phyloP scores from a whole-genome alignment of 2,113 vertebrate species.

The Thunnus thynnus region DNA sequence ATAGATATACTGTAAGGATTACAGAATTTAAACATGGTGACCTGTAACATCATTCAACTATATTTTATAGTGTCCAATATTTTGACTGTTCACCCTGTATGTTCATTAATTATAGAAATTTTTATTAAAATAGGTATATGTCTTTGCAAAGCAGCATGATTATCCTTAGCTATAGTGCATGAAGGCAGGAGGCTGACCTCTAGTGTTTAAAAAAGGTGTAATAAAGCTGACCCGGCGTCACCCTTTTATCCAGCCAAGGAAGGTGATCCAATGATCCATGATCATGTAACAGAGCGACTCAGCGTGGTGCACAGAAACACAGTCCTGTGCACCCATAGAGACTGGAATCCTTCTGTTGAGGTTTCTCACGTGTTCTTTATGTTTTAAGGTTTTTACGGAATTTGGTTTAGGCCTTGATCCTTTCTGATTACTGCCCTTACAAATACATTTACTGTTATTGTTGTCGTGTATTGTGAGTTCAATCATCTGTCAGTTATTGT shows the following conservation, averaged over 20 bases:
- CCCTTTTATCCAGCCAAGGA: neutral
- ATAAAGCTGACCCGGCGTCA: slow-evolving; percentile 10
- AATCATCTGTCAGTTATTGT: too few relatives aligned
- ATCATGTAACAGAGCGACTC: slow-evolving; percentile 12
- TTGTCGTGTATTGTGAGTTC: too few relatives aligned
- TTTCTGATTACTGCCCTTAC: too few relatives aligned
- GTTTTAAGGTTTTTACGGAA: neutral
- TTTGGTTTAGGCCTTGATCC: too few relatives aligned
- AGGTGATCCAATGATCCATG: slow-evolving; percentile 12
- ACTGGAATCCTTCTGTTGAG: neutral
- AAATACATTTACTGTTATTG: too few relatives aligned
- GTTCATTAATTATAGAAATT: neutral
- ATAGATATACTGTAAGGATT: too few relatives aligned
- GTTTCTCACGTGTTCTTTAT: neutral
- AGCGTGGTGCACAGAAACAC: neutral
- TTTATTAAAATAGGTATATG: neutral
- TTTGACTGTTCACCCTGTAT: neutral
- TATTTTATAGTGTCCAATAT: neutral
- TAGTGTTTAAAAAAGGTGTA: slow-evolving; percentile 27
- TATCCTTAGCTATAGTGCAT: neutral
- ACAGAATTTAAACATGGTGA: too few relatives aligned
- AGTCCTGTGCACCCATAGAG: neutral
- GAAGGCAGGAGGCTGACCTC: slow-evolving; percentile 40
- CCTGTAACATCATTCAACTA: too few relatives aligned
- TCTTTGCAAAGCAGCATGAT: neutral